Conservation (phyloP, 2,888 invertebrate genomes). For the Papilio demoleus region DNA sequence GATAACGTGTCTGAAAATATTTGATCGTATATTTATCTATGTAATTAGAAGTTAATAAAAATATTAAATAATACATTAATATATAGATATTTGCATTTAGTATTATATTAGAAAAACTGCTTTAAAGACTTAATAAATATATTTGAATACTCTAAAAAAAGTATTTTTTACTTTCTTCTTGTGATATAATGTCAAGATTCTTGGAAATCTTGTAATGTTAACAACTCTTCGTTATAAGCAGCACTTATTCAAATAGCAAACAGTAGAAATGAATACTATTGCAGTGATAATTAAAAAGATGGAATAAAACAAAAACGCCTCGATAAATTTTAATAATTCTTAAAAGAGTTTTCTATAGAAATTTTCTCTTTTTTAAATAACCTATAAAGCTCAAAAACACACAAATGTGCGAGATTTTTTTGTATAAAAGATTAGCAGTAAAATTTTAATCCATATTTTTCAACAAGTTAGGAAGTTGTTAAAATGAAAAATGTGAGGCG, state of each 20-base stretch:
- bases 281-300: constrained; percentile 8
- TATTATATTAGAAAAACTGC: too few species aligned
- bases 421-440: constrained; percentile 10
- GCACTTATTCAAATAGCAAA: constrained; percentile 25
- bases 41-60: neutral
- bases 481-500: constrained; percentile 30
- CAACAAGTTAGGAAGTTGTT: constrained; percentile 30
- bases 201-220: constrained; percentile 17
- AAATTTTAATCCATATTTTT: constrained; percentile 18
- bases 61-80: neutral
- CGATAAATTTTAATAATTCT: constrained; percentile 4
- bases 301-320: constrained; percentile 8
- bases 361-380: neutral
- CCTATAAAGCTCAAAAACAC: neutral
- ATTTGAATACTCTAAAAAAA: too few species aligned
- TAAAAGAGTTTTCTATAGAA: neutral
- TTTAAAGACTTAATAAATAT: neutral
- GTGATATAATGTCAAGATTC: neutral
- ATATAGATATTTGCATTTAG: too few species aligned
- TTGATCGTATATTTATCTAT: constrained; percentile 2
- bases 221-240: constrained; percentile 27
- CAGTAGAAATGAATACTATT: constrained; percentile 16
- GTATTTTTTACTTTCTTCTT: neutral
- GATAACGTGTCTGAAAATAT: neutral
- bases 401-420: too few species aligned